Percentiles rank a stretch among this genome's conserved stretches.
These are phyloP conservation scores for Anastrepha ludens DNA, from an alignment of 1,140 invertebrate species.

Conservation along the genomic window DNA sequence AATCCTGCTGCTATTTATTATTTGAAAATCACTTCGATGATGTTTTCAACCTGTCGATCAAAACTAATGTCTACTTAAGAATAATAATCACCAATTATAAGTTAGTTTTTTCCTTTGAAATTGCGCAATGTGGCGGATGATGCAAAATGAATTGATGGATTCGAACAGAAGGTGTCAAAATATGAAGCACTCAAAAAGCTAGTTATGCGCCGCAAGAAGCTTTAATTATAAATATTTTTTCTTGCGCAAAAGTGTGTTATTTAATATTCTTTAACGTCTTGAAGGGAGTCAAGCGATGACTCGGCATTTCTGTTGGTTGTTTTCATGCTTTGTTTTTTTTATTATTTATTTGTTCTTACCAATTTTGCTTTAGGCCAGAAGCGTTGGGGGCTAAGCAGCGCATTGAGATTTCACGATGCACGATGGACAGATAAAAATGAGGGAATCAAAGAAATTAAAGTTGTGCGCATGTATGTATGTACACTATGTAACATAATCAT, in stretches of 20 bases:
- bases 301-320: not conserved
- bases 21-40: not conserved
- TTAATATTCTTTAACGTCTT: not conserved
- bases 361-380: not conserved
- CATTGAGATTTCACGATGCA: not conserved
- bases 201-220: not conserved
- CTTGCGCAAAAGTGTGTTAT: not conserved
- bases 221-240: not conserved
- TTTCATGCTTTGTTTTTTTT: not conserved
- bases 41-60: conserved; percentile 13
- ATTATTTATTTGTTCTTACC: conserved; percentile 18
- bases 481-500: too few species aligned
- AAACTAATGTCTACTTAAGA: conserved; percentile 2
- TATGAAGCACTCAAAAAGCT: conserved; percentile 46
- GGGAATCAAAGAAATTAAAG: too few species aligned
- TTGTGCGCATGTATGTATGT: too few species aligned
- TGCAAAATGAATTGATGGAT: not conserved
- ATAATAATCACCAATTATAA: not conserved
- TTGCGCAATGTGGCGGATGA: not conserved
- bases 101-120: not conserved
- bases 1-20: not conserved
- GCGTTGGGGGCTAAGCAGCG: not conserved
- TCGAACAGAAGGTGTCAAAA: conserved; percentile 50
- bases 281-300: not conserved
- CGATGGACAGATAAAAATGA: not conserved